Conservation (phyloP, 1,140 invertebrate genomes). For the Apis laboriosa region DNA sequence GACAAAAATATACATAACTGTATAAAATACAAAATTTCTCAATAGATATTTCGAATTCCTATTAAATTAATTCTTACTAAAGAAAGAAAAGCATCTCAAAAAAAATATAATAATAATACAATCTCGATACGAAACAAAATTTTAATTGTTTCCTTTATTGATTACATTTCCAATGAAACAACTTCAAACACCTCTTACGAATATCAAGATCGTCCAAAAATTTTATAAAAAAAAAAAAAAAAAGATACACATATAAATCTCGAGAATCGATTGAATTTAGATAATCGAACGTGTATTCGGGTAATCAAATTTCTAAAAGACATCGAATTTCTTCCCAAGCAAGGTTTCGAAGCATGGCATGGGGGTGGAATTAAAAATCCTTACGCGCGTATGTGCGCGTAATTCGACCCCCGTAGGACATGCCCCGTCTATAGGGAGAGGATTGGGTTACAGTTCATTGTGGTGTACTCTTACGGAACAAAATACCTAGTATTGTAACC, state of each 20-base stretch:
- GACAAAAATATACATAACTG: no score
- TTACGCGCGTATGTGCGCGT: constrained; percentile 7
- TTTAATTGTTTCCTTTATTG: no score
- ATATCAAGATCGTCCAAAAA: no score
- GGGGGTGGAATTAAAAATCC: constrained; percentile 56
- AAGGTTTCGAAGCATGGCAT: constrained; percentile 44
- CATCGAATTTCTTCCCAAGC: constrained; percentile 48
- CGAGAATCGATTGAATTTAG: background rate
- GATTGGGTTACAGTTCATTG: constrained; percentile 57
- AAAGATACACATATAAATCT: background rate
- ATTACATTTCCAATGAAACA: no score
- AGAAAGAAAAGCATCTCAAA: no score
- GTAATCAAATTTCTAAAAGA: constrained; percentile 42
- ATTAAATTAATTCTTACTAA: no score
- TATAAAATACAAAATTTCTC: no score
- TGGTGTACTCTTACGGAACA: constrained; percentile 57
- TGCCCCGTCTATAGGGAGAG: constrained; percentile 25
- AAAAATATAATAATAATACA: no score
- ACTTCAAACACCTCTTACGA: no score
- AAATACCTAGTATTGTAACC: constrained; percentile 51
- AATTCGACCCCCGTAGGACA: constrained; percentile 44
- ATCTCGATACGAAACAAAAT: no score
- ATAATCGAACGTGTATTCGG: background rate
- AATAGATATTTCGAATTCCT: no score
- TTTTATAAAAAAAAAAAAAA: background rate